Base-by-base conservation (phyloP, 2,797 vertebrate species). In the Mastacembelus armatus region DNA sequence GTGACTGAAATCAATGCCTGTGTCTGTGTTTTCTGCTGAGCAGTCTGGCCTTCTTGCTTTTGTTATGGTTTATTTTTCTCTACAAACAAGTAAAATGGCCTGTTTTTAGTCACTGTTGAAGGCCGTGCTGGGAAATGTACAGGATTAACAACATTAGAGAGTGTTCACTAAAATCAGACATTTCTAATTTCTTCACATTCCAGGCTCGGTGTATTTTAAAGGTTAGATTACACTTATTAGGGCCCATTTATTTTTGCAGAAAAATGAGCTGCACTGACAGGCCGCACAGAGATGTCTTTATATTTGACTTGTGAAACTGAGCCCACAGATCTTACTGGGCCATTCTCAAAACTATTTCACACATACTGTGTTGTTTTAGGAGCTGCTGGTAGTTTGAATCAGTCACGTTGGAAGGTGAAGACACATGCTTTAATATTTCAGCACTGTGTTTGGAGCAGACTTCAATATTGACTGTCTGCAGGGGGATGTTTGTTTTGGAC, bases 401-500 rank as follows among this genome's bases (percentile, higher is more conserved):
- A n/a, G 30, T 57, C 0, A 0, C 26, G 45, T 47, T 14, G 3
- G 16, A 66, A 30, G 63, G 48, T 42, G 56, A 73, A 32, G 49
- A 57, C 40, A 6, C 48, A 2, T 3, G 42, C 54, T 56, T 66
- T 47, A 66, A 75, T 58, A 59, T 74, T 59, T 65, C 62, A 77
- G 56, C 10, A 1, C 61, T 50, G 57, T 10, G 47, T 66, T 52
- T 36, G 60, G 40, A 57, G 60, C 43, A 70, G 66, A 71, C 43
- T 67, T 77, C 59, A 81, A 50, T 83, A 75, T 77, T 80, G 74
- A 80, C 74, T 47, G 63, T 83, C 80, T 77, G 78, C 69, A 49
- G 68, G 74, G 64, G 55, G 47, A 68, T 18, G 71, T 81, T 84
- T 77, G 71, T 59, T 83, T 81, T 84, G 80, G 80, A 85, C 40